Evolutionary conservation across 2,113 vertebrate species (phyloP), one percentile per base, ranked within the genome.

Genomic region (Pachypanchax playfairii): DNA sequence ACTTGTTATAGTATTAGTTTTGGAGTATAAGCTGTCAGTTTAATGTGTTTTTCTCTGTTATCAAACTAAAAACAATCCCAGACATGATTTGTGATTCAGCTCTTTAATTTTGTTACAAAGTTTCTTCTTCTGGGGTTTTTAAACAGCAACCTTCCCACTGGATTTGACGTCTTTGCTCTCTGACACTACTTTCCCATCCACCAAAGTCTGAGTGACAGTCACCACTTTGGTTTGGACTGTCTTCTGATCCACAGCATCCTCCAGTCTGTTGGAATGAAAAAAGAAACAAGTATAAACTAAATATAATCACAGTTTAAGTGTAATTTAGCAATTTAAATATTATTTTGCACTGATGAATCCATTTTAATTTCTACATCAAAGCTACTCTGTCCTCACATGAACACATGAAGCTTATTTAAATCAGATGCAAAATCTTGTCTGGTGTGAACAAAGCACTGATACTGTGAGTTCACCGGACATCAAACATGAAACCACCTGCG

Each of bases 111-210:
- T 28, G n/a, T 61, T 62, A 2, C 35, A 53, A 6, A 33, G 22
- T 17, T 25, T 53, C 39, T 48, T 15, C 33, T 36, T 28, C 25
- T 15, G 10, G 9, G 13, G 18, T 21, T 55, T 48, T 39, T 66
- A 55, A 29, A 3, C 29, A 3, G 7, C 9, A 21, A 42, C 12
- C n/a, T 58, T 51, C 36, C 68, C 15, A 26, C 18, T 74, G 55
- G 75, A 61, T 48, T 86, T 31, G 29, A 88, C 5, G 1, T 80
- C 65, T 20, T 83, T 78, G 68, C 65, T 84, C 65, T 88, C 82
- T 28, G 86, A 79, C 65, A 90, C 86, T 43, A 89, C 11, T 76
- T 84, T 88, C 15, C 87, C 85, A 1, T 89, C 77, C 59, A 88
- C 85, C 43, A 90, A 14, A 6, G 77, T 87, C 75, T 89, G 83